Evolutionary conservation across 2,113 vertebrate species (phyloP).

Genomic region (Heptranchias perlo): DNA sequence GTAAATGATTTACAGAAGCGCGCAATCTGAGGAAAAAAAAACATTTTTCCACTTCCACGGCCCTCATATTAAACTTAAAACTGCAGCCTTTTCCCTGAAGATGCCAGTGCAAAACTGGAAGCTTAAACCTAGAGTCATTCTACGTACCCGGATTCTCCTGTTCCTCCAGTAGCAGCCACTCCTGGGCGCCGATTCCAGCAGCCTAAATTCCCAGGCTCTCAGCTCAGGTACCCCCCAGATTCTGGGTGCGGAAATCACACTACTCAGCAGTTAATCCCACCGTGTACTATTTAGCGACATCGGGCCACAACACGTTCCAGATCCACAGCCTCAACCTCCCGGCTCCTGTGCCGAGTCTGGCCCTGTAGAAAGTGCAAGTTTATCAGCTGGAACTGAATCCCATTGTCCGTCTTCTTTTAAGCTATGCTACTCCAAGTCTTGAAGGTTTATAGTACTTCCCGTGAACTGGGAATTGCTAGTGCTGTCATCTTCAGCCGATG

Average conservation of each 20-base stretch:
- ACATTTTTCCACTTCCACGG: background rate
- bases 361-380: background rate
- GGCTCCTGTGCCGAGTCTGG: background rate
- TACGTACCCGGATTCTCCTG: background rate
- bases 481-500: slow-evolving; percentile 70
- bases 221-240: background rate
- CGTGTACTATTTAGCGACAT: too few species aligned
- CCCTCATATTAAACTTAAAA: background rate
- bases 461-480: slow-evolving; percentile 78
- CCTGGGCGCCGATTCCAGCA: background rate
- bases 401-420: background rate
- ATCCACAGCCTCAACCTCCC: slow-evolving; percentile 11
- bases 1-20: background rate
- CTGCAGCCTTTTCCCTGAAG: background rate
- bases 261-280: background rate
- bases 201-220: background rate
- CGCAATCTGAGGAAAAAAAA: background rate
- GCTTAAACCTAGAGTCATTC: background rate
- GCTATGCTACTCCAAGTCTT: slow-evolving; percentile 76
- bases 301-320: background rate
- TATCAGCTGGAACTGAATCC: too few species aligned
- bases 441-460: slow-evolving; percentile 88
- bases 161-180: background rate
- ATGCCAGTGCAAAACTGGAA: background rate
- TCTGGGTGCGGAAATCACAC: background rate